These are phyloP conservation scores for Habroteleia sp. DNA, from an alignment of 2,888 invertebrate species.

Conservation along the genomic window DNA sequence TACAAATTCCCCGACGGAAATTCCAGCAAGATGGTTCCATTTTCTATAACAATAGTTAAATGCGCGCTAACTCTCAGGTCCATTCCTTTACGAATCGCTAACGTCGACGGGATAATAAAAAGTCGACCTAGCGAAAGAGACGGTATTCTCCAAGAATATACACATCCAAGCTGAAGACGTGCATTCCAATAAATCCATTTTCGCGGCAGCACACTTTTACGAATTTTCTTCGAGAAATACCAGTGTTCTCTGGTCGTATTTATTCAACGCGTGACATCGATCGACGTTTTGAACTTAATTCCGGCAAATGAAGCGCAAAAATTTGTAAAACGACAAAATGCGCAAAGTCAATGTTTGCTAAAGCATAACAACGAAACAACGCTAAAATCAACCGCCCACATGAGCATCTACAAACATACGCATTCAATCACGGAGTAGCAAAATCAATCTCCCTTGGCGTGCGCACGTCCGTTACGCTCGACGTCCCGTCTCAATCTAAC, in stretches of 20 bases:
- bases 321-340: constrained; percentile 24
- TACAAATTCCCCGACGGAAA: constrained; percentile 36
- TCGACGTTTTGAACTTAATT: constrained; percentile 48
- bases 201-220: constrained; percentile 14
- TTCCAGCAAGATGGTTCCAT: constrained; percentile 25
- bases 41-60: constrained; percentile 33
- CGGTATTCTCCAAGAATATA: too few relatives aligned
- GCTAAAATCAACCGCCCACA: background rate
- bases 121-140: background rate
- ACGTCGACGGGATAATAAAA: constrained; percentile 16
- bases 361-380: constrained; percentile 45
- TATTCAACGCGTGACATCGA: constrained; percentile 42
- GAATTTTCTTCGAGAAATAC: constrained; percentile 18
- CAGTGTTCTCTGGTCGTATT: constrained; percentile 19
- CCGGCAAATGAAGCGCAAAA: constrained; percentile 48
- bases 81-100: constrained; percentile 4
- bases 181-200: constrained; percentile 39
- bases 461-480: constrained; percentile 44
- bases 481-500: constrained; percentile 47
- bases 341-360: constrained; percentile 44
- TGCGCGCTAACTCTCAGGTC: constrained; percentile 1
- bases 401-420: background rate
- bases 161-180: constrained; percentile 9
- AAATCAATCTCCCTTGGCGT: constrained; percentile 53
- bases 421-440: constrained; percentile 10